Base-by-base conservation (phyloP, 2,797 vertebrate species). In the Gephyroberyx darwinii region DNA sequence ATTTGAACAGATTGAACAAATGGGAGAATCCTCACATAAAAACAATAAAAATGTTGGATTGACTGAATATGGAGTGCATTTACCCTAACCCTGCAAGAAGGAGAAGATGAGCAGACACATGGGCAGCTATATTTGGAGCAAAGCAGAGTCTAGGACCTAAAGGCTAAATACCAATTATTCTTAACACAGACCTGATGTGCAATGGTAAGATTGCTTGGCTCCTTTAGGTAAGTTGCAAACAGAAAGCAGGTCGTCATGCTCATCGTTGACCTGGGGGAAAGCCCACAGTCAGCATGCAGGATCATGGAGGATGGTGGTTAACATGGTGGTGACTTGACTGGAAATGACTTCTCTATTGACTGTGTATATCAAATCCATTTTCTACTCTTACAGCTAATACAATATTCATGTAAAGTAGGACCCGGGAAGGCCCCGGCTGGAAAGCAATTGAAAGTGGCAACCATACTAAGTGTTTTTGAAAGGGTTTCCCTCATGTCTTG, bases 161-260 rank as follows among this genome's bases (percentile, higher is more conserved):
- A 89, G 89, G 84, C 88, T 86, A 86, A 89, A 88, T 81, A 83
- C 77, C 84, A 90, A 88, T 92, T 86, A 89, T 90, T 84, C 86
- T 85, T 71, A 77, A 71, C 75, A 84, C 69, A 82, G 81, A 75
- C 57, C 69, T 82, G 77, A 82, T 78, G 87, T 84, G 79, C 71
- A 74, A 75, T 47, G 77, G 51, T 77, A 77, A 85, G 69, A 85
- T 81, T 75, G 84, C 72, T 77, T 57, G 65, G 57, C 67, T 85
- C 50, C 72, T 63, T 84, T 87, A 75, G 63, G 74, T 65, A 63
- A 82, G 77, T 81, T 19, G 20, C 77, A 87, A 82, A 87, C 47
- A 56, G 62, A 60, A 77, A 65, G 30, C 67, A 84, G 68, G 69
- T 86, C 77, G 73, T 58, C 69, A 72, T 74, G 75, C 58, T 78